Conservation (phyloP, 2,797 vertebrate genomes). For the Pteronotus mesoamericanus region DNA sequence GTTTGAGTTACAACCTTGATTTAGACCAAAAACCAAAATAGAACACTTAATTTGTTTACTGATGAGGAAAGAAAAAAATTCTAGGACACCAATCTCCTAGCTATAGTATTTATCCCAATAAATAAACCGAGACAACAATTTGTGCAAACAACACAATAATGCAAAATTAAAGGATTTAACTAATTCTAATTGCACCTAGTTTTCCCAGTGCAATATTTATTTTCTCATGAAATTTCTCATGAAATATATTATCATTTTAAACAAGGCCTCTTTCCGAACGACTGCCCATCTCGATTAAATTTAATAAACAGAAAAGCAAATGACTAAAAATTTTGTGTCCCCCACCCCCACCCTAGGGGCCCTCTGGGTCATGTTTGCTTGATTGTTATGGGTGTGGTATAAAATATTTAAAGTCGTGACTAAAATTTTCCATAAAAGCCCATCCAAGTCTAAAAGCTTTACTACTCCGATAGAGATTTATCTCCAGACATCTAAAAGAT, state of each 20-base stretch:
- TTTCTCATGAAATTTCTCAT: too few species aligned
- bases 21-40: conserved; percentile 23
- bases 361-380: conserved; percentile 26
- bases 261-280: conserved; percentile 35
- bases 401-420: conserved; percentile 60
- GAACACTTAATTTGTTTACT: conserved; percentile 29
- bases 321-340: background rate
- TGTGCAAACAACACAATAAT: conserved; percentile 18
- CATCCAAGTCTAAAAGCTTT: conserved; percentile 75
- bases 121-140: conserved; percentile 11
- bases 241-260: conserved; percentile 43
- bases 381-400: conserved; percentile 58
- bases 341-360: background rate
- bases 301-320: conserved; percentile 61
- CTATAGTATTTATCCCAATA: conserved; percentile 31
- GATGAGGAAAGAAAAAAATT: background rate
- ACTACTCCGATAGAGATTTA: conserved; percentile 66
- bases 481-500: conserved; percentile 75
- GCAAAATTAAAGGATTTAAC: conserved; percentile 38
- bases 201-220: too few species aligned
- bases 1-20: conserved; percentile 21
- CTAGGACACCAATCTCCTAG: background rate
- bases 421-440: conserved; percentile 66
- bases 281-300: conserved; percentile 28
- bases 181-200: background rate